Percentiles rank a stretch among this genome's conserved stretches.
Conservation (phyloP, 1,140 invertebrate species). For the Hyphantria cunea region DNA sequence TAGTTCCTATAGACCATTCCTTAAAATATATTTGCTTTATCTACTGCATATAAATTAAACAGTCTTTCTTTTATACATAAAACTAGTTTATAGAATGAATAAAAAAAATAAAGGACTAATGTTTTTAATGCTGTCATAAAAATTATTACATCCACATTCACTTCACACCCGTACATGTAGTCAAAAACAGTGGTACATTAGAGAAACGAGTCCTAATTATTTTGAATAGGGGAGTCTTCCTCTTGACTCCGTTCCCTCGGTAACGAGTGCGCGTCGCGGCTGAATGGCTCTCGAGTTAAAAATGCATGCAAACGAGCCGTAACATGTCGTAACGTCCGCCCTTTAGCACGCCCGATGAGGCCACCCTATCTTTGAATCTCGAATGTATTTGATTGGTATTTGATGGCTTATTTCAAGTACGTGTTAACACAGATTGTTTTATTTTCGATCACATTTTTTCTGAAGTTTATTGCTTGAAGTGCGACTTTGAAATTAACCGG, state of each 20-base stretch:
- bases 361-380: constrained; percentile 5
- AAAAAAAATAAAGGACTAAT: no score
- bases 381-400: constrained; percentile 9
- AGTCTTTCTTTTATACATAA: no score
- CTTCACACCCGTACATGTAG: neutral
- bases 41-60: no score
- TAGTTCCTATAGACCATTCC: no score
- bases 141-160: neutral
- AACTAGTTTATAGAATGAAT: no score
- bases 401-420: constrained; percentile 11
- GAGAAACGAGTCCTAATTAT: constrained; percentile 24
- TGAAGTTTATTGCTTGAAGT: no score
- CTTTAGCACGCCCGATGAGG: constrained; percentile 19
- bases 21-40: no score
- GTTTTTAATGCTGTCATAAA: no score
- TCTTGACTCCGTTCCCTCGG: constrained; percentile 34
- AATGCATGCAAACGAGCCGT: constrained; percentile 36
- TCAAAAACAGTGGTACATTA: constrained; percentile 11
- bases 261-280: constrained; percentile 30
- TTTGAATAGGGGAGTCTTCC: constrained; percentile 16
- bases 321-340: constrained; percentile 24
- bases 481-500: no score
- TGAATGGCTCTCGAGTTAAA: constrained; percentile 31
- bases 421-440: neutral
- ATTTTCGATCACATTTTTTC: neutral